Evolutionary conservation across 2,797 vertebrate species (phyloP).

Genomic region (Onychomys leucogaster): DNA sequence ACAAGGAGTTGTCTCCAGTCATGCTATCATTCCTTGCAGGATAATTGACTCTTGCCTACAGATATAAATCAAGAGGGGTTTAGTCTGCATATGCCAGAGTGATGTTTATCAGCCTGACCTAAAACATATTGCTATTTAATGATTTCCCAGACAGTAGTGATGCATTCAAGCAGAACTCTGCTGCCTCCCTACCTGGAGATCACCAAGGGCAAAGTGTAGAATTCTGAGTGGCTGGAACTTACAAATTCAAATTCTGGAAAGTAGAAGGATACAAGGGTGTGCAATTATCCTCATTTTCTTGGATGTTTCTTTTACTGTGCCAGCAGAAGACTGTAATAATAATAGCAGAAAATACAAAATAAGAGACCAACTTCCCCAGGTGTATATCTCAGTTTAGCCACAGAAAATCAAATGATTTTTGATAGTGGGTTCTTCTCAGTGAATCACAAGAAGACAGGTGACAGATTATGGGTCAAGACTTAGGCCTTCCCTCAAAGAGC

Average conservation of each 20-base stretch:
- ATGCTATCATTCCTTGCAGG: not conserved
- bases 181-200: not conserved
- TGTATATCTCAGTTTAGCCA: not conserved
- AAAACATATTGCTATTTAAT: not conserved
- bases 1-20: not conserved
- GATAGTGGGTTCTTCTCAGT: not conserved
- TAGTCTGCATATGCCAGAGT: not conserved
- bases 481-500: not conserved
- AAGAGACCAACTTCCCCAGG: not conserved
- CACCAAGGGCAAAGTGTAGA: not conserved
- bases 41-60: constrained; percentile 12
- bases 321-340: not conserved
- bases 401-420: not conserved
- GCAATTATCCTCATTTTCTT: not conserved
- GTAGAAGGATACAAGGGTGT: not conserved
- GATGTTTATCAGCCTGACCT: not conserved
- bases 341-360: not conserved
- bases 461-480: not conserved
- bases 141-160: not conserved
- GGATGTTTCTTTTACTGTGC: not conserved
- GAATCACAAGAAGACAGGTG: not conserved
- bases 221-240: not conserved
- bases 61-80: constrained; percentile 7
- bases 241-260: not conserved
- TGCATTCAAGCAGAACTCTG: not conserved